Conservation (phyloP, 2,797 vertebrate genomes). For the Smutsia gigantea region DNA sequence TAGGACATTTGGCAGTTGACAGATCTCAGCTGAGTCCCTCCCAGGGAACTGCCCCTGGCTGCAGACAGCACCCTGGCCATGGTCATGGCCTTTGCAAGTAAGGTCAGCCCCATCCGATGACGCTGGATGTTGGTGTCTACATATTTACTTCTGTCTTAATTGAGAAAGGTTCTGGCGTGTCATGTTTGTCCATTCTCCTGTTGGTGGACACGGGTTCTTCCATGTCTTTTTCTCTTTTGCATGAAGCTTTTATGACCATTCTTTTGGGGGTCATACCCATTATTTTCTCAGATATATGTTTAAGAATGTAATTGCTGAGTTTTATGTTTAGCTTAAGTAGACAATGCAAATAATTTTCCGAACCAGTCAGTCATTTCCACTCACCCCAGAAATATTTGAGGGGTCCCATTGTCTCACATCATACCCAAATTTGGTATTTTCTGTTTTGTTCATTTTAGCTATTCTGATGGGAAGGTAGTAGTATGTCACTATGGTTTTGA, state of each 20-base stretch:
- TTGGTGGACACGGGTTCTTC: neutral
- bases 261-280: neutral
- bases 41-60: neutral
- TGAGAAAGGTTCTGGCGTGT: neutral
- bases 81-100: neutral
- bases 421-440: neutral
- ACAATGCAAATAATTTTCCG: neutral
- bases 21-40: neutral
- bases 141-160: neutral
- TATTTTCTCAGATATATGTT: neutral
- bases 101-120: neutral
- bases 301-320: neutral
- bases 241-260: neutral
- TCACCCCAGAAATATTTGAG: neutral
- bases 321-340: neutral
- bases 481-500: neutral
- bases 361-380: neutral
- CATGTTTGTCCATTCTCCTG: neutral
- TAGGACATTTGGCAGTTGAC: neutral
- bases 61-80: neutral
- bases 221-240: neutral
- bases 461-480: neutral
- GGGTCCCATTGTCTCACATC: neutral
- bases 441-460: neutral
- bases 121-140: neutral